Evolutionary conservation across 1,140 invertebrate species (phyloP).

Genomic region (Drosophila saltans): DNA sequence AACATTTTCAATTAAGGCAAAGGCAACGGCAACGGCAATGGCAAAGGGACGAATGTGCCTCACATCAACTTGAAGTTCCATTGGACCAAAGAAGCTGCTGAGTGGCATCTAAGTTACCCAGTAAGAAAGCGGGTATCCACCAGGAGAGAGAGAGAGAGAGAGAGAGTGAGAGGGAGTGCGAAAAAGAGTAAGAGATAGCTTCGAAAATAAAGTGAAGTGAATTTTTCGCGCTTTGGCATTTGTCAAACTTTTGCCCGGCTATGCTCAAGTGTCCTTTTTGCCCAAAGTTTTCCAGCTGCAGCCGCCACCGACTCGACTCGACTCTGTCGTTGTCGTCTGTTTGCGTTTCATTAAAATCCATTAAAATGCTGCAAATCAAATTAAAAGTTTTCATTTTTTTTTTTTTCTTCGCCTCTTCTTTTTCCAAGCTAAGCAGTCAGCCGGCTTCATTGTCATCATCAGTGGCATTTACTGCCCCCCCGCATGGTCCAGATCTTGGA

Average conservation of each 20-base stretch:
- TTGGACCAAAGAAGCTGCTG: slow-evolving; percentile 14
- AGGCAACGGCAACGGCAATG: slow-evolving; percentile 14
- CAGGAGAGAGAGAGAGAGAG: background rate
- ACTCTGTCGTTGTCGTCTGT: slow-evolving; percentile 48
- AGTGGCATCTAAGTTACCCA: slow-evolving; percentile 69
- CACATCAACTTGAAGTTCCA: slow-evolving; percentile 60
- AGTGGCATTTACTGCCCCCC: slow-evolving; percentile 50
- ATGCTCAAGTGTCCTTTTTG: slow-evolving; percentile 67
- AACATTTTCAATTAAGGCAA: slow-evolving; percentile 75
- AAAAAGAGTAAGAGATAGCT: slow-evolving; percentile 1
- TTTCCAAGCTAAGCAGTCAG: slow-evolving; percentile 35
- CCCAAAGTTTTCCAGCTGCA: slow-evolving; percentile 44
- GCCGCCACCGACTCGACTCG: slow-evolving; percentile 1
- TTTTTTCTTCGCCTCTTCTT: slow-evolving; percentile 19
- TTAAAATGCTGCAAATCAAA: slow-evolving; percentile 82
- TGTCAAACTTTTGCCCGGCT: slow-evolving; percentile 66
- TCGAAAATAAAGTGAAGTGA: slow-evolving; percentile 66
- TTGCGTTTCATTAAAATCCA: slow-evolving; percentile 81
- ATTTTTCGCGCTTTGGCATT: slow-evolving; percentile 80
- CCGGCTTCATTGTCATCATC: slow-evolving; percentile 66
- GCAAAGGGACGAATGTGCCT: slow-evolving; percentile 36
- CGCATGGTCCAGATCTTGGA: background rate
- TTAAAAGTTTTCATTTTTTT: slow-evolving; percentile 77
- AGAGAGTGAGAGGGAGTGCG: no score
- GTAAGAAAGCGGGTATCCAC: slow-evolving; percentile 8